Evolutionary conservation across 2,113 vertebrate genomes (phyloP), one percentile per base, ranked within the genome.

Genomic region (Cairina moschata): DNA sequence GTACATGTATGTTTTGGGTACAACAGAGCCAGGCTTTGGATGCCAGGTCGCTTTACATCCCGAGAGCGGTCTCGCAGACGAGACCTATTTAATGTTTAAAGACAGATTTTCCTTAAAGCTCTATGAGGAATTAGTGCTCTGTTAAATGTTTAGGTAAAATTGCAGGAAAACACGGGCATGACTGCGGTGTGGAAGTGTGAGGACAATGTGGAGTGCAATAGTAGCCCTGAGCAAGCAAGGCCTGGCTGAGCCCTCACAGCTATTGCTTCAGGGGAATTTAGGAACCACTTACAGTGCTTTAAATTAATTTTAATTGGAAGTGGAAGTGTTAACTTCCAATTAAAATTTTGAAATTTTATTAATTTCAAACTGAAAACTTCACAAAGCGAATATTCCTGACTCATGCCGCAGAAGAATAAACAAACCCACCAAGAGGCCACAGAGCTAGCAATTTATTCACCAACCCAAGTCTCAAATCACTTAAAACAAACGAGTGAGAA

Each of bases 131-230:
- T 96, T 94, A 97, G 85, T 52, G 84, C 2, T 48, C 65, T 46
- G 50, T 95, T 86, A 96, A 90, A 92, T 76, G 94, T 94, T 96
- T 92, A 97, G 88, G 88, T 58, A 91, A 95, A 96, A 95, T 83
- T 94, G 55, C 40, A 85, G 89, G 82, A 22, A 72, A 77, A 78
- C 88, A 76, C 1, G 11, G 84, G 83, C 83, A 59, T 9, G 67
- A 75, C 50, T 62, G 76, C 52, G 48, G 29, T 8, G 17, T 36
- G 85, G 88, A 92, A 75, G 85, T 20, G 6, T 23, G 74, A 95
- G 55, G 72, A 94, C 13, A 28, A 31, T 8, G 34, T 25, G 62
- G 63, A 88, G 23, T 88, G 86, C 81, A 92, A 68, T 22, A 48
- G 94, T 89, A 96, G 58, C 63, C 91, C 90, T 78, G 82, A 83